phyloP scores from a whole-genome alignment of 2,113 vertebrate genomes.

The Serilophus lunatus region DNA sequence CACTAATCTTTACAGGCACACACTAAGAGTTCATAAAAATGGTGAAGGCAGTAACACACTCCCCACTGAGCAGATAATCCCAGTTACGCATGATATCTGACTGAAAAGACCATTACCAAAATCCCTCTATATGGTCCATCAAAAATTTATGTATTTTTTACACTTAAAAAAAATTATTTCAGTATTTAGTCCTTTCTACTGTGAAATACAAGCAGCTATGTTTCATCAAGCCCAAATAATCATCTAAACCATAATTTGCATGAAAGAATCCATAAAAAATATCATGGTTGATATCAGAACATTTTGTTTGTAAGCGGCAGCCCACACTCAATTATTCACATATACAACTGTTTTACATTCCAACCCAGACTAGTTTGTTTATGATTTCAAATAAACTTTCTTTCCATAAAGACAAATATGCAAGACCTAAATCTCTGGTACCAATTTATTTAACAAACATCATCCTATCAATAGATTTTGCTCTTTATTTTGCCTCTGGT shows the following conservation, averaged over 20 bases:
- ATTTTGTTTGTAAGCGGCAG: conserved; percentile 25
- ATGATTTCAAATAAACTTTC: neutral
- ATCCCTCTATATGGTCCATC: neutral
- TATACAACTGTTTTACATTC: neutral
- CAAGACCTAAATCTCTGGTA: neutral
- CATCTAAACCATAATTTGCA: neutral
- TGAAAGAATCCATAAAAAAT: conserved; percentile 11
- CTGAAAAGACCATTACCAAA: neutral
- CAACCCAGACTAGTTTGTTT: neutral
- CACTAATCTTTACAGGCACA: neutral
- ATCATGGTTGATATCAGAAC: conserved; percentile 1
- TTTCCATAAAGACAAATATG: neutral
- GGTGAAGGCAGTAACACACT: neutral
- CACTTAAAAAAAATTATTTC: neutral
- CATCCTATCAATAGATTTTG: neutral
- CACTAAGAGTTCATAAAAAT: neutral
- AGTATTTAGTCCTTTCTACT: neutral
- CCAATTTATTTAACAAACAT: neutral
- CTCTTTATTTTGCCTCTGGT: neutral
- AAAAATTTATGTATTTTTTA: neutral
- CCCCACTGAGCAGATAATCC: neutral
- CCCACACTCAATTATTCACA: neutral
- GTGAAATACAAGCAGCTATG: neutral
- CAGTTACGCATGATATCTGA: neutral
- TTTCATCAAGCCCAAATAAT: conserved; percentile 6